Evolutionary conservation across 2,797 vertebrate genomes (phyloP), one percentile per base, ranked within the genome.

Genomic region (Acipenser oxyrinchus): DNA sequence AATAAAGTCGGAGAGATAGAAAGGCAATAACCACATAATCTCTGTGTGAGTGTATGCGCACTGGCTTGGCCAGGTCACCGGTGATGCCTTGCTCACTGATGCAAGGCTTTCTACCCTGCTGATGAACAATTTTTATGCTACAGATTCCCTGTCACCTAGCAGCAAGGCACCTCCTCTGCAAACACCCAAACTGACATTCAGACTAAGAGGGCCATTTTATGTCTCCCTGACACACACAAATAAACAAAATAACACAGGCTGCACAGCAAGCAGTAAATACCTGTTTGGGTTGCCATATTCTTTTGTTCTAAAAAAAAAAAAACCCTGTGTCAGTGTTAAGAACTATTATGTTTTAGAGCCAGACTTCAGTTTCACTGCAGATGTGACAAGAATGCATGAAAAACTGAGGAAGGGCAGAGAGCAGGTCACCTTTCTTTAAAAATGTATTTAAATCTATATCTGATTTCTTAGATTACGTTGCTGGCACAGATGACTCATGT

Each of bases 51-150:
- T 9, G 11, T n/a, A 10, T 9, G 51, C 48, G 50, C 49, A 8
- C 7, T 50, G 59, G n/a, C 59, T 53, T 68, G 61, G 23, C 37
- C 66, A 68, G 53, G 50, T 63, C 60, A 68, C 60, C 48, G 48
- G 51, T 48, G 53, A 51, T 52, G 51, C 60, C 51, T 63, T 61
- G 8, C 62, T 68, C n/a, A 63, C 9, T 8, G 49, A 60, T 59
- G 9, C 51, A 49, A 66, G 18, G n/a, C 62, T 8, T 61, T 68
- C 37, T 57, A 55, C 66, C 66, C 50, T 15, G 53, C 60, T 68
- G 60, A 60, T 52, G 52, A 52, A 55, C 51, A 48, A 62, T 68
- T 63, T 68, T 48, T 13, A 68, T 63, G 51, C 60, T 62, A 53
- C 48, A 61, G 7, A 63, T 63, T 68, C 51, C 23, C 58, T 49